These are phyloP conservation scores for Tetropium fuscum DNA, from an alignment of 2,888 invertebrate species.

Conservation along the genomic window DNA sequence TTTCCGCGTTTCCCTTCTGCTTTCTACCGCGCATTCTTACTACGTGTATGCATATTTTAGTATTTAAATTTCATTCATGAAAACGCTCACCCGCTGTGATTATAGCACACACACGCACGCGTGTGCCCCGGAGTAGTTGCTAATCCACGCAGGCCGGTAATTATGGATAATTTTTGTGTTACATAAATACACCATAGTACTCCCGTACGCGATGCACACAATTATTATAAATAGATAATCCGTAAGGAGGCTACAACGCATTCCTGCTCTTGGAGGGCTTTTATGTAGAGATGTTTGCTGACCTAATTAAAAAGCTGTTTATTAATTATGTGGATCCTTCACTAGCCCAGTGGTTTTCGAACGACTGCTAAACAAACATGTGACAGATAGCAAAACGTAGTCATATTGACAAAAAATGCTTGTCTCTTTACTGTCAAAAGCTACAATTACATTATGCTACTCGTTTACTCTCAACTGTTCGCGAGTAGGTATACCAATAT, in stretches of 20 bases:
- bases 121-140: slow-evolving; percentile 4
- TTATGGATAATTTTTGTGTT: slow-evolving; percentile 20
- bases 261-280: too few relatives aligned
- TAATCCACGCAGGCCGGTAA: slow-evolving; percentile 21
- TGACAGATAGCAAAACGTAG: too few relatives aligned
- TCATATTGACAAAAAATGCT: too few relatives aligned
- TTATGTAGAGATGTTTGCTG: too few relatives aligned
- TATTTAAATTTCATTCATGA: slow-evolving; percentile 44
- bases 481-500: too few relatives aligned
- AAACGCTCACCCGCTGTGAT: slow-evolving; percentile 40
- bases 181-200: slow-evolving; percentile 6
- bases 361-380: too few relatives aligned
- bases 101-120: slow-evolving; percentile 31
- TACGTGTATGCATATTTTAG: slow-evolving; percentile 27
- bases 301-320: too few relatives aligned
- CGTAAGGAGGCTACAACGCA: not conserved
- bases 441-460: too few relatives aligned
- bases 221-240: slow-evolving; percentile 14
- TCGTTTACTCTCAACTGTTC: too few relatives aligned
- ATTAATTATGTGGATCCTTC: too few relatives aligned
- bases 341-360: too few relatives aligned
- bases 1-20: slow-evolving; percentile 8
- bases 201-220: not conserved
- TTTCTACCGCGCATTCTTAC: slow-evolving; percentile 5
- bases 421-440: too few relatives aligned